A percentile compares a stretch with the other conserved stretches of the same genome.
These are phyloP conservation scores for Agrilus mali DNA, from an alignment of 2,888 invertebrate species.

Conservation along the genomic window DNA sequence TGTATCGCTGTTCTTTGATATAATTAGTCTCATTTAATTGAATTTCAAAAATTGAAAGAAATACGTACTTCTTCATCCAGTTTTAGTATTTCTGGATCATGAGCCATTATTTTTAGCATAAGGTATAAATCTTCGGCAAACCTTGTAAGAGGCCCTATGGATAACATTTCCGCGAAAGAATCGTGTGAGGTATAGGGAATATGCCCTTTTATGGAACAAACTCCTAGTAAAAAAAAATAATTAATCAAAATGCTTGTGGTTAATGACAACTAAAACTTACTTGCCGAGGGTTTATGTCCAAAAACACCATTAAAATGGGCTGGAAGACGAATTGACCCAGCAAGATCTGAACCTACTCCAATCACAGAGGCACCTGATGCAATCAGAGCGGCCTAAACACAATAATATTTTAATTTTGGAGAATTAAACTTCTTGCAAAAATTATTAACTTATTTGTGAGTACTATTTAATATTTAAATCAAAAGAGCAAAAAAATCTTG, in stretches of 20 bases:
- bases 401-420: neutral
- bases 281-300: conserved; percentile 73
- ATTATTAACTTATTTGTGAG: neutral
- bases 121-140: conserved; percentile 62
- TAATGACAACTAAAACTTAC: conserved; percentile 28
- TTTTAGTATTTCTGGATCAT: conserved; percentile 32
- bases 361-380: conserved; percentile 63
- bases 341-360: conserved; percentile 76
- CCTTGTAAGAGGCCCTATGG: conserved; percentile 65
- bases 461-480: no score
- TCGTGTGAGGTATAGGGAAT: conserved; percentile 42
- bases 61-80: conserved; percentile 38
- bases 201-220: conserved; percentile 46
- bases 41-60: no score
- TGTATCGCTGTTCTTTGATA: no score
- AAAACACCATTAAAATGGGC: conserved; percentile 77
- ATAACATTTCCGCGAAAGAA: conserved; percentile 38
- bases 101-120: conserved; percentile 49
- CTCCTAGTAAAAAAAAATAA: conserved; percentile 29
- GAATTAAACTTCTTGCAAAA: no score
- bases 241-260: no score
- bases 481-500: no score
- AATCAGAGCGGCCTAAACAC: conserved; percentile 50
- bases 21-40: no score
- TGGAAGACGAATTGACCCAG: conserved; percentile 78